Evolutionary conservation across 2,888 invertebrate species (phyloP).

Genomic region (Linyphia triangularis): DNA sequence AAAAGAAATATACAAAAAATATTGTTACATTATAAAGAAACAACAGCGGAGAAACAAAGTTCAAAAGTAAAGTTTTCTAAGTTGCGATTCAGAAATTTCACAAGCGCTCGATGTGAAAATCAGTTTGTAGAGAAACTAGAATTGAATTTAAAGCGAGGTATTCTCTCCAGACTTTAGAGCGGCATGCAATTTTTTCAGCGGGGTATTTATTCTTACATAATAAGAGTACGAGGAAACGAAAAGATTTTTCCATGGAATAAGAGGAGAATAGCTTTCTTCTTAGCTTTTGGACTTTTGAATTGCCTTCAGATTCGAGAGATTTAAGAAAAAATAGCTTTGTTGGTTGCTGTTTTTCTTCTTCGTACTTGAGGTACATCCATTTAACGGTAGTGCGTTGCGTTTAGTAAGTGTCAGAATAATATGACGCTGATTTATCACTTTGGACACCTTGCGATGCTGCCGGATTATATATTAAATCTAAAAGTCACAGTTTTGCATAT

Average conservation of each 20-base stretch:
- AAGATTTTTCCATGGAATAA: neutral
- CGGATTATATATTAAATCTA: neutral
- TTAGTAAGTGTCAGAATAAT: neutral
- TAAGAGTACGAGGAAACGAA: constrained; percentile 1
- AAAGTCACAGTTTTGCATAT: neutral
- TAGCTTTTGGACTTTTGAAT: neutral
- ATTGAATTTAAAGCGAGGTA: constrained; percentile 44
- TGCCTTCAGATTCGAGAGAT: neutral
- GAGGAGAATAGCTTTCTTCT: neutral
- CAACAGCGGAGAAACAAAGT: neutral
- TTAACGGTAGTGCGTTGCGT: neutral
- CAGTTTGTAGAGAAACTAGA: constrained; percentile 23
- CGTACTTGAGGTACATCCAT: neutral
- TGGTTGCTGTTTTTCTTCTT: neutral
- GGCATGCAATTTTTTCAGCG: constrained; percentile 3
- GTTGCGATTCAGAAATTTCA: constrained; percentile 24
- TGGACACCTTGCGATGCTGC: neutral
- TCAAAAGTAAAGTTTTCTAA: constrained; percentile 6
- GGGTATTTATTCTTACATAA: constrained; percentile 60
- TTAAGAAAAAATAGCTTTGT: neutral
- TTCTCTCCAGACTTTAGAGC: constrained; percentile 25
- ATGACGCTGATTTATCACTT: neutral
- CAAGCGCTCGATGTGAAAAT: constrained; percentile 21
- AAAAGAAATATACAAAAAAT: neutral
- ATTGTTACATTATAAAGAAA: neutral